These are phyloP conservation scores for Corythucha ciliata DNA, from an alignment of 2,888 invertebrate genomes.

Conservation along the genomic window DNA sequence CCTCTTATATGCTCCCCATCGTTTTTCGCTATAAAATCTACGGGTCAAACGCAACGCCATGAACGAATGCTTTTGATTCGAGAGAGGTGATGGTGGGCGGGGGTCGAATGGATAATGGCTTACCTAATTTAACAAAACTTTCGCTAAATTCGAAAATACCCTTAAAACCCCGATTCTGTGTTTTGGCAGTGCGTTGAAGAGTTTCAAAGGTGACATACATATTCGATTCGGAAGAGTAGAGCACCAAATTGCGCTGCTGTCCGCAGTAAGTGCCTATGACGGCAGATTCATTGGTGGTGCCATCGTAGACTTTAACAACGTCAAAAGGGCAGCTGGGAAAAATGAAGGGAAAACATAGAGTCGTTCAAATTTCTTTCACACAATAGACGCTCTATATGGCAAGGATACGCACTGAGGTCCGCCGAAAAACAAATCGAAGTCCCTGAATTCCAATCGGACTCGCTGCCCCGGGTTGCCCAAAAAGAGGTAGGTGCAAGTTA, in stretches of 20 bases:
- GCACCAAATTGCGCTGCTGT: slow-evolving; percentile 88
- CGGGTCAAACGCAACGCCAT: slow-evolving; percentile 35
- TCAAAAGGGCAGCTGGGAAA: slow-evolving; percentile 91
- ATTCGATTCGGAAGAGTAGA: slow-evolving; percentile 86
- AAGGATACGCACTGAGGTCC: slow-evolving; percentile 85
- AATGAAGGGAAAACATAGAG: slow-evolving; percentile 11
- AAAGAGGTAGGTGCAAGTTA: slow-evolving; percentile 87
- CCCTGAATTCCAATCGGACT: slow-evolving; percentile 89
- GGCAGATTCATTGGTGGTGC: slow-evolving; percentile 75
- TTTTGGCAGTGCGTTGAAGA: slow-evolving; percentile 80
- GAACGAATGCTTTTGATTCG: background rate
- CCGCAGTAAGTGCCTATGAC: slow-evolving; percentile 96
- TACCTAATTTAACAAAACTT: slow-evolving; percentile 95
- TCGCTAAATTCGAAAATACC: slow-evolving; percentile 98
- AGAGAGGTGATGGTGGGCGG: background rate
- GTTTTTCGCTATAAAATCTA: slow-evolving; percentile 86
- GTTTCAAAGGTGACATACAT: slow-evolving; percentile 87
- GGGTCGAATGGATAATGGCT: no score
- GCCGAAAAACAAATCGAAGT: slow-evolving; percentile 97
- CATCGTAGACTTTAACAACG: slow-evolving; percentile 94
- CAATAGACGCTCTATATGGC: background rate
- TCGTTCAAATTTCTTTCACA: background rate
- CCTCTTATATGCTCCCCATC: slow-evolving; percentile 92
- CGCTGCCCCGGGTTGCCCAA: slow-evolving; percentile 81
- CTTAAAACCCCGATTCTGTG: slow-evolving; percentile 96